Evolutionary conservation across 2,113 vertebrate genomes (phyloP).

Genomic region (Parotia lawesii): DNA sequence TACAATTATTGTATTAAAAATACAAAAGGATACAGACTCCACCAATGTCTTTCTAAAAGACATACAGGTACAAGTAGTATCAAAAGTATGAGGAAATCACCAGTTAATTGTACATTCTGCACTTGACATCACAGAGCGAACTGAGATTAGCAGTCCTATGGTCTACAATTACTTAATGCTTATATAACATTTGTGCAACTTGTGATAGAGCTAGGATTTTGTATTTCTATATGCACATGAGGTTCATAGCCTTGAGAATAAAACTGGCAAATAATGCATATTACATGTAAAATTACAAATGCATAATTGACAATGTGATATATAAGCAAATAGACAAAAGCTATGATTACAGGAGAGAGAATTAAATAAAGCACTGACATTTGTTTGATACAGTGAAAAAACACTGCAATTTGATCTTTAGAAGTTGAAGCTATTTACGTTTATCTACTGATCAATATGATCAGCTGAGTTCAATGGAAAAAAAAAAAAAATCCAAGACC

Average conservation of each 20-base stretch:
- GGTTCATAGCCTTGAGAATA: conserved; percentile 85
- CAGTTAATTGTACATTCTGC: conserved; percentile 98
- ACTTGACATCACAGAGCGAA: conserved; percentile 96
- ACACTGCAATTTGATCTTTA: conserved; percentile 88
- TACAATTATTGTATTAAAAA: conserved; percentile 99
- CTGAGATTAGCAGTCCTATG: conserved; percentile 95
- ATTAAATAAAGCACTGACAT: conserved; percentile 89
- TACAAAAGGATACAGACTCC: conserved; percentile 99
- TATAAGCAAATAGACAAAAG: conserved; percentile 83
- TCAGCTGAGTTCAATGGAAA: conserved; percentile 89
- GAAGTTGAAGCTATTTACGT: conserved; percentile 84
- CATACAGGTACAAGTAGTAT: conserved; percentile 99
- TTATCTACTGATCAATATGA: conserved; percentile 99
- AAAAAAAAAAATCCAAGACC: conserved; percentile 76
- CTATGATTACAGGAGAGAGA: conserved; percentile 81
- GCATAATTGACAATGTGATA: conserved; percentile 86
- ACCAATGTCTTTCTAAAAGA: conserved; percentile 99
- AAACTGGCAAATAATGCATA: conserved; percentile 89
- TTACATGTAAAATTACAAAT: conserved; percentile 93
- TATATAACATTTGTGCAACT: conserved; percentile 94
- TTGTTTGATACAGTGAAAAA: conserved; percentile 92
- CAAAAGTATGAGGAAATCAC: conserved; percentile 96
- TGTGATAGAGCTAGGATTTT: conserved; percentile 82
- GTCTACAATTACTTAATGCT: conserved; percentile 95
- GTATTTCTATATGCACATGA: conserved; percentile 90